Percentiles rank a stretch among this genome's conserved stretches.
These are phyloP conservation scores for Laothoe populi DNA, from an alignment of 2,888 invertebrate genomes.

Conservation along the genomic window DNA sequence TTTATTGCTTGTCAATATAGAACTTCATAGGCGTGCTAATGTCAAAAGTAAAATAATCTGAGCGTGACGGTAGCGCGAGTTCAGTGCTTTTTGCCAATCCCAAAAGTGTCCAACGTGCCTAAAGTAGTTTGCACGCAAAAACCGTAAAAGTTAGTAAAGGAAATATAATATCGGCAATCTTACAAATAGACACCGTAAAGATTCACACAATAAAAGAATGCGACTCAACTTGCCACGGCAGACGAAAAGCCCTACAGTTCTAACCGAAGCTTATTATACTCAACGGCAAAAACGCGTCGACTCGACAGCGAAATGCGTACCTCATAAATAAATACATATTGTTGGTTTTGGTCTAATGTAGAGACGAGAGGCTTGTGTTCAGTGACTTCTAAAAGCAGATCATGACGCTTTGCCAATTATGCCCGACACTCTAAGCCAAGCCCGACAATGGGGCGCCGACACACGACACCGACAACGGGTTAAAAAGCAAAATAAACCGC, in stretches of 20 bases:
- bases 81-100: no score
- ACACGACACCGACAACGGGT: no score
- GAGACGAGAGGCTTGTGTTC: neutral
- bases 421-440: no score
- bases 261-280: conserved; percentile 43
- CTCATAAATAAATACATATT: conserved; percentile 80
- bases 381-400: neutral
- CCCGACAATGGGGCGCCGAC: no score
- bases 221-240: conserved; percentile 4
- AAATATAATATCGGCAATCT: conserved; percentile 24
- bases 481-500: no score
- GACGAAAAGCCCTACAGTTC: conserved; percentile 28
- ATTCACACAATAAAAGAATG: conserved; percentile 16
- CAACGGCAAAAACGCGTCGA: conserved; percentile 72
- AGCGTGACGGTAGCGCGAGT: no score
- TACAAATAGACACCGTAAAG: conserved; percentile 17
- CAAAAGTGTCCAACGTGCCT: no score
- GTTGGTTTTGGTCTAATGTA: conserved; percentile 41
- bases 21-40: no score
- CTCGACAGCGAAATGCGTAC: conserved; percentile 70
- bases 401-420: no score
- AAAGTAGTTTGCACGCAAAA: no score
- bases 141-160: conserved; percentile 1
- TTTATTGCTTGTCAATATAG: no score
- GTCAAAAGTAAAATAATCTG: no score